Evolutionary conservation across 2,888 invertebrate genomes (phyloP).

Genomic region (Atrina japonica): DNA sequence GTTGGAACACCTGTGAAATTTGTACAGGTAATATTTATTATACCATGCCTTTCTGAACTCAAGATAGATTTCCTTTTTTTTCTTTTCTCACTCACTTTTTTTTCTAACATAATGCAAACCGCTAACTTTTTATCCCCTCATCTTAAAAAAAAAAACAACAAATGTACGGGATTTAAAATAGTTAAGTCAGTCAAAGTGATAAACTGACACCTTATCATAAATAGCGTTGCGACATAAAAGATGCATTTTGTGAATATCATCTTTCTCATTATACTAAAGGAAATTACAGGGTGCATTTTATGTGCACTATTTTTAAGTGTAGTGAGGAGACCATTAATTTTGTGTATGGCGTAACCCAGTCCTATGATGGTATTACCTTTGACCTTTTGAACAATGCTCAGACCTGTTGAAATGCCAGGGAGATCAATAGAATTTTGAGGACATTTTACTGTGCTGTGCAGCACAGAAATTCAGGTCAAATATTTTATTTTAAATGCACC

Average conservation of each 20-base stretch:
- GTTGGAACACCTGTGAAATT: too few relatives aligned
- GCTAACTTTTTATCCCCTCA: too few relatives aligned
- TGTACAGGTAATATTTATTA: too few relatives aligned
- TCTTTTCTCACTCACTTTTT: too few relatives aligned
- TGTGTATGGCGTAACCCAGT: conserved; percentile 3
- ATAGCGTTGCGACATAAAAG: neutral
- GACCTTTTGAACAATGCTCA: neutral
- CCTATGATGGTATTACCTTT: neutral
- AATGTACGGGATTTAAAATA: too few relatives aligned
- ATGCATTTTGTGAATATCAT: conserved; percentile 3
- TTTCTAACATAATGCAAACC: too few relatives aligned
- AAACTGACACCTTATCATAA: neutral
- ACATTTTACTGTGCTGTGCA: neutral
- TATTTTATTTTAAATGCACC: conserved; percentile 2
- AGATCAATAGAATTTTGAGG: too few relatives aligned
- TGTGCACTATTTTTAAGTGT: conserved; percentile 6
- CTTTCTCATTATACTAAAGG: neutral
- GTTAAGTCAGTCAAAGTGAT: too few relatives aligned
- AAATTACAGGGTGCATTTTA: conserved; percentile 15
- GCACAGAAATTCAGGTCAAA: neutral
- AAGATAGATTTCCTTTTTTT: too few relatives aligned
- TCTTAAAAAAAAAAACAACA: too few relatives aligned
- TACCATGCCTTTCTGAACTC: too few relatives aligned
- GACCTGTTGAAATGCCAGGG: conserved; percentile 1
- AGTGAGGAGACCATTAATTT: neutral